Conservation (phyloP, 2,888 invertebrate species). For the Lithosia quadra region DNA sequence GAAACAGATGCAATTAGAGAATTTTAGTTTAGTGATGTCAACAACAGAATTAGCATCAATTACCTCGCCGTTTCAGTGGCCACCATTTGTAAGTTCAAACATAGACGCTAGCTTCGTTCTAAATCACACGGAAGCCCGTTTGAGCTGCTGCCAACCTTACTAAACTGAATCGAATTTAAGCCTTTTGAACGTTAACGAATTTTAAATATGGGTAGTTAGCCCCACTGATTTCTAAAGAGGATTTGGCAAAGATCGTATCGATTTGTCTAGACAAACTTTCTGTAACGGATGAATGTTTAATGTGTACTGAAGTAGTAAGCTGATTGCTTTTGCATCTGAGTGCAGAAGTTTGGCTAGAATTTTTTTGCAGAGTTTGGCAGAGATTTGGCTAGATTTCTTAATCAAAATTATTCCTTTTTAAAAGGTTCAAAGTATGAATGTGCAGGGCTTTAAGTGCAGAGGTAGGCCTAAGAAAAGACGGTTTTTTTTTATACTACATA, state of each 20-base stretch:
- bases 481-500: too few species aligned
- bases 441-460: too few species aligned
- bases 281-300: slow-evolving; percentile 26
- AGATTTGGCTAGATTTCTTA: too few species aligned
- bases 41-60: too few species aligned
- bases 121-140: slow-evolving; percentile 64
- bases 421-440: too few species aligned
- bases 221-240: slow-evolving; percentile 54
- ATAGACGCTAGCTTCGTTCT: slow-evolving; percentile 48
- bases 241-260: slow-evolving; percentile 45
- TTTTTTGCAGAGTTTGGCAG: too few species aligned
- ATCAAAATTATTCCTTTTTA: too few species aligned
- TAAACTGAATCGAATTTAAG: slow-evolving; percentile 68
- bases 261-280: slow-evolving; percentile 38
- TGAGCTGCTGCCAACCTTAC: slow-evolving; percentile 65
- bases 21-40: too few species aligned
- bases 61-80: slow-evolving; percentile 19
- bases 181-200: slow-evolving; percentile 68
- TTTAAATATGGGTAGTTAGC: slow-evolving; percentile 73
- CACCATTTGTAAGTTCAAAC: slow-evolving; percentile 41
- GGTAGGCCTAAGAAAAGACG: too few species aligned
- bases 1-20: too few species aligned
- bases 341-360: background rate
- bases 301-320: background rate
- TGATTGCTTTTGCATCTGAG: background rate